Evolutionary conservation across 2,797 vertebrate genomes (phyloP), one percentile per base, ranked within the genome.

Genomic region (Galaxias olidus): DNA sequence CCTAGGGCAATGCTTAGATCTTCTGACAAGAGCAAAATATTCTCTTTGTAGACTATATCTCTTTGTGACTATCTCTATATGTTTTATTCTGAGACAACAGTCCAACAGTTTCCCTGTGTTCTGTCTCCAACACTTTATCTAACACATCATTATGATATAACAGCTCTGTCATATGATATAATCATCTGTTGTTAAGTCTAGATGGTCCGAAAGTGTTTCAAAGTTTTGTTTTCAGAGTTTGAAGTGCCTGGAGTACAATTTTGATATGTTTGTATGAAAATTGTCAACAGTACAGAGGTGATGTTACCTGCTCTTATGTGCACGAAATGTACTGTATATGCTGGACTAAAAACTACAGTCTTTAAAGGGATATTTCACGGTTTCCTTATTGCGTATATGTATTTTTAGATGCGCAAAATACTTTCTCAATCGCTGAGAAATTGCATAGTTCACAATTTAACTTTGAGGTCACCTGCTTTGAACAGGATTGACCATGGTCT

Each of bases 131-230:
- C 12, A 46, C 10, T 44, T 59, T 72, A 46, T 63, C 64, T 42
- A 72, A 66, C 52, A 72, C 10, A 45, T 72, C 58, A 10, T 13
- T 20, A 54, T 61, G 50, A 43, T 40, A 66, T 40, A 66, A 40
- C 18, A 71, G n/a, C n/a, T n/a, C n/a, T n/a, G n/a, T n/a, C n/a
- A n/a, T n/a, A n/a, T n/a, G n/a, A 57, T 57, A 20, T 57, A 15
- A 57, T 20, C 14, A 57, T 8, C 54, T 57, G 13, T 20, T 57
- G 8, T 57, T 63, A 42, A 63, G 61, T 63, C 61, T 40, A 63
- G 61, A 51, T 42, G 14, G 15, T 40, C 14, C 17, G 11, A 63
- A 63, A 51, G 12, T 15, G 19, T 42, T 45, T 63, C 48, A 63
- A 43, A 63, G 48, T 63, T 40, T 63, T 43, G 42, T n/a, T 52